Evolutionary conservation across 2,113 vertebrate genomes (phyloP).

Genomic region (Gallinago media): DNA sequence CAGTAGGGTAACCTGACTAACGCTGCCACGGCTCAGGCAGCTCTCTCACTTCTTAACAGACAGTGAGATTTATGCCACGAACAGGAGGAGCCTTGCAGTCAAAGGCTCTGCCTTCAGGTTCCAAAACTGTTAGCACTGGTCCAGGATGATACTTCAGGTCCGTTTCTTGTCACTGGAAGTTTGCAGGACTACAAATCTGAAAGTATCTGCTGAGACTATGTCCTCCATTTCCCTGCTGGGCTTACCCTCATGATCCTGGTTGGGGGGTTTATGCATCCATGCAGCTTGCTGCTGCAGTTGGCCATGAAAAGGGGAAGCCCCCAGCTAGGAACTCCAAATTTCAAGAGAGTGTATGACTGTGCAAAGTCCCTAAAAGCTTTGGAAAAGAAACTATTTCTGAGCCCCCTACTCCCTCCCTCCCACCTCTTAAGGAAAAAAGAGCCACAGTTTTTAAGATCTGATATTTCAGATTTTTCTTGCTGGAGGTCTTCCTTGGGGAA

Average conservation of each 20-base stretch:
- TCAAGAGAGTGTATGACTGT: not conserved
- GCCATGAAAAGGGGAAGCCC: not conserved
- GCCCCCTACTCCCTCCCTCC: not conserved
- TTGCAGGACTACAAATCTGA: not conserved
- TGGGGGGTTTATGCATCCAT: not conserved
- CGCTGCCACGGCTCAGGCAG: not conserved
- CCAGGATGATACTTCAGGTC: not conserved
- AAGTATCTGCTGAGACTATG: not conserved
- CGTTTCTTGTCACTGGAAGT: not conserved
- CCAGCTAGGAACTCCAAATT: not conserved
- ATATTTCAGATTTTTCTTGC: constrained; percentile 25
- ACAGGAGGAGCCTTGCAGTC: not conserved
- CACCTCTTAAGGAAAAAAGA: not conserved
- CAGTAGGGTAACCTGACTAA: not conserved
- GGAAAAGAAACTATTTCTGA: not conserved
- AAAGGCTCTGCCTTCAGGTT: not conserved
- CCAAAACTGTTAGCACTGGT: not conserved
- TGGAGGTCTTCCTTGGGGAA: constrained; percentile 38
- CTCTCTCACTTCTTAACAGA: not conserved
- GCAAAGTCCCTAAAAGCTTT: not conserved
- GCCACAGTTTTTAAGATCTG: not conserved
- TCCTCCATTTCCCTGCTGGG: not conserved
- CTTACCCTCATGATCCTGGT: not conserved
- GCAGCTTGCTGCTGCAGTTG: not conserved
- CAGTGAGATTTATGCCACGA: not conserved